Evolutionary conservation across 2,888 invertebrate species (phyloP).

Genomic region (Glaucopsyche alexis): DNA sequence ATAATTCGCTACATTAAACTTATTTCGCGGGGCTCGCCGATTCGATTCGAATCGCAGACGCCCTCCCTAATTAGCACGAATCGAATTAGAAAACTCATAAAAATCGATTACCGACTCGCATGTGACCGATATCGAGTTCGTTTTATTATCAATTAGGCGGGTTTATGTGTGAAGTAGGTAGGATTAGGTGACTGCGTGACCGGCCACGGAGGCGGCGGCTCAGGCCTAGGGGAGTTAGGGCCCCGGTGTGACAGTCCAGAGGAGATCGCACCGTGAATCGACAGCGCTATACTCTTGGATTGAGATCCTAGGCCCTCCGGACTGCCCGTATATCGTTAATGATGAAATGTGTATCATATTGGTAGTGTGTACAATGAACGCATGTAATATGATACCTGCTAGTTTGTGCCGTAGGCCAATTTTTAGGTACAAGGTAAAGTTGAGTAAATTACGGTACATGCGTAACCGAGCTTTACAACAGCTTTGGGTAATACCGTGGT

Average conservation of each 20-base stretch:
- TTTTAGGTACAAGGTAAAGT: too few relatives aligned
- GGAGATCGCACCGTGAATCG: background rate
- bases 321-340: too few relatives aligned
- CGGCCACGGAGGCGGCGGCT: slow-evolving; percentile 63
- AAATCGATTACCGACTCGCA: slow-evolving; percentile 70
- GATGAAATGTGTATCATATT: too few relatives aligned
- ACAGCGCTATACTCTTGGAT: background rate
- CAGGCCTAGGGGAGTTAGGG: slow-evolving; percentile 69
- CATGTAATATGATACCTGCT: too few relatives aligned
- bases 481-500: too few relatives aligned
- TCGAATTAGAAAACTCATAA: slow-evolving; percentile 70
- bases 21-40: slow-evolving; percentile 42
- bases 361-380: too few relatives aligned
- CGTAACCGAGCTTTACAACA: too few relatives aligned
- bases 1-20: slow-evolving; percentile 45
- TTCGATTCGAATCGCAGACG: slow-evolving; percentile 40
- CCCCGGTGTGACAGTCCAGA: slow-evolving; percentile 74
- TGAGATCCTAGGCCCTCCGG: too few relatives aligned
- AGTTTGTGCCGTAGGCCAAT: too few relatives aligned
- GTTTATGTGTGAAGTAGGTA: slow-evolving; percentile 75
- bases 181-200: slow-evolving; percentile 76
- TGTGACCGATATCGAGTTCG: slow-evolving; percentile 70
- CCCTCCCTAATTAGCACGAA: slow-evolving; percentile 64
- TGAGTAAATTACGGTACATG: too few relatives aligned
- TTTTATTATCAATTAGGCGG: slow-evolving; percentile 80